phyloP scores from a whole-genome alignment of 2,113 vertebrate genomes.

The Dipodomys ordii region DNA sequence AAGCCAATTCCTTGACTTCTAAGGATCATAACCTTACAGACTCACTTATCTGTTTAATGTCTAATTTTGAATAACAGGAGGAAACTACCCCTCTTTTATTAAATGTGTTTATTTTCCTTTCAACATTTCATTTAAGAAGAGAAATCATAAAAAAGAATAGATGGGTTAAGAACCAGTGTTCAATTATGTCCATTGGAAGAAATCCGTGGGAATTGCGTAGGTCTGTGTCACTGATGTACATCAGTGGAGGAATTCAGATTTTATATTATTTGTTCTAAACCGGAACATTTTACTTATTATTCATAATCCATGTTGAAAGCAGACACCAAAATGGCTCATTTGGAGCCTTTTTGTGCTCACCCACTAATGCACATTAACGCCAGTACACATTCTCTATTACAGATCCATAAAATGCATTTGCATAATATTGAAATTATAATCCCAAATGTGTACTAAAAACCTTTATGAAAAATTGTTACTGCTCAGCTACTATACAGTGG shows the following conservation, averaged over 20 bases:
- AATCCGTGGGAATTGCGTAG: conserved; percentile 67
- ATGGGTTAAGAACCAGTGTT: conserved; percentile 64
- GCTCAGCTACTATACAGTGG: conserved; percentile 83
- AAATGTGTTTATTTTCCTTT: conserved; percentile 66
- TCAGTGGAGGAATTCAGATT: conserved; percentile 81
- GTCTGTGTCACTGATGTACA: conserved; percentile 59
- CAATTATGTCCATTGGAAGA: conserved; percentile 67
- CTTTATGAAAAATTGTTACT: conserved; percentile 88
- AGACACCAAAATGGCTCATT: conserved; percentile 86
- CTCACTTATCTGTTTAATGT: conserved; percentile 19
- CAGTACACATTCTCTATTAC: conserved; percentile 86
- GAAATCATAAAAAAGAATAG: conserved; percentile 53
- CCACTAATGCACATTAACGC: conserved; percentile 84
- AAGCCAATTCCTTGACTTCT: neutral
- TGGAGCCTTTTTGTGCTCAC: conserved; percentile 82
- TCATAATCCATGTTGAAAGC: conserved; percentile 84
- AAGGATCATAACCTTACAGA: neutral
- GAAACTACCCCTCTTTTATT: conserved; percentile 39
- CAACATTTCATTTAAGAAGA: conserved; percentile 59
- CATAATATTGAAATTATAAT: conserved; percentile 89
- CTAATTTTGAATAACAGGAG: conserved; percentile 46
- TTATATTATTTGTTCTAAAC: conserved; percentile 84
- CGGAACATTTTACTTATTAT: conserved; percentile 86
- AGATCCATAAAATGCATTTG: conserved; percentile 89
- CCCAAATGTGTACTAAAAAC: conserved; percentile 86